A percentile compares a stretch with the other conserved stretches of the same genome.
Conservation (phyloP, 2,113 vertebrate species). For the Odontophorus gujanensis region DNA sequence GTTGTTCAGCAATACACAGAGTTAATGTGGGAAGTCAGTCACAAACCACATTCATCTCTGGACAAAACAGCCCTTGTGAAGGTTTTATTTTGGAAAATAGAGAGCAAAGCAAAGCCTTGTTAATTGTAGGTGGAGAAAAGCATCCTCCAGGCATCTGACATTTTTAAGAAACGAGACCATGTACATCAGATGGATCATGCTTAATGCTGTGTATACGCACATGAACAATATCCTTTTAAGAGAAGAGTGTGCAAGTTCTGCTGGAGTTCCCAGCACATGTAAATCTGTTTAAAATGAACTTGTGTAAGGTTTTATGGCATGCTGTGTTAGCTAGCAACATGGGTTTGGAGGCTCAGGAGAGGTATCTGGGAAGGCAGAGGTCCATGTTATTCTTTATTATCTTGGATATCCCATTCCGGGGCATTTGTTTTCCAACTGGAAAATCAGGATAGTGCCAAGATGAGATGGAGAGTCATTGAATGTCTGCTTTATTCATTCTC, state of each 20-base stretch:
- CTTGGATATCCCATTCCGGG: not conserved
- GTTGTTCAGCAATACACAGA: not conserved
- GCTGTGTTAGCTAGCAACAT: not conserved
- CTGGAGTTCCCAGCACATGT: not conserved
- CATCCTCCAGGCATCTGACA: not conserved
- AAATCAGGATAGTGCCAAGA: not conserved
- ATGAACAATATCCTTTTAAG: not conserved
- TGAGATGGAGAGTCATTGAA: not conserved
- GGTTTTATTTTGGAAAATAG: not conserved
- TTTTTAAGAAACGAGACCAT: not conserved
- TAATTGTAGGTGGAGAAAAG: conserved; percentile 7
- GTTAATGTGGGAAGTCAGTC: conserved; percentile 6
- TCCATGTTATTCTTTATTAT: not conserved
- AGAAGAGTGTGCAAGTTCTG: not conserved
- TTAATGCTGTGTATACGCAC: not conserved
- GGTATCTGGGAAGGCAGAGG: not conserved
- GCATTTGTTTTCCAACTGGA: not conserved
- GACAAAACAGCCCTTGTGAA: not conserved
- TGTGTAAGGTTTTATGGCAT: not conserved
- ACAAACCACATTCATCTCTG: conserved; percentile 8
- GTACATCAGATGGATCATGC: not conserved
- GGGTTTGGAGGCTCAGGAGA: not conserved
- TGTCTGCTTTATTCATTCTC: not conserved
- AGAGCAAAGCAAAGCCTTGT: not conserved
- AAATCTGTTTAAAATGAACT: not conserved